phyloP scores from a whole-genome alignment of 2,113 vertebrate species.

The Collichthys lucidus region DNA sequence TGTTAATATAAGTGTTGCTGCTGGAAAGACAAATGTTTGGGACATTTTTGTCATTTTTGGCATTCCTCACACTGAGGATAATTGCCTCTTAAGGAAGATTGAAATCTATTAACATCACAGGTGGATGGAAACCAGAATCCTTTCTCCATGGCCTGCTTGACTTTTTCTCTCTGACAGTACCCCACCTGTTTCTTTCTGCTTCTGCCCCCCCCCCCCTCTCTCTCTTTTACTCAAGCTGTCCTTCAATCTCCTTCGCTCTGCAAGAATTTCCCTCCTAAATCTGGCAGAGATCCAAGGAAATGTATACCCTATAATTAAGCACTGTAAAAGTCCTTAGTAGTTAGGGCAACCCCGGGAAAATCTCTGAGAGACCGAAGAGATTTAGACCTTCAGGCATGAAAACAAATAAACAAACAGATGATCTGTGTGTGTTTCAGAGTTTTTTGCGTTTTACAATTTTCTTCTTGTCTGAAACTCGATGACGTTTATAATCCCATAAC shows the following conservation, averaged over 20 bases:
- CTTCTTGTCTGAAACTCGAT: not conserved
- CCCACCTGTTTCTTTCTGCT: constrained; percentile 19
- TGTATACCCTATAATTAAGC: constrained; percentile 83
- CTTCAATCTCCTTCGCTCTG: constrained; percentile 13
- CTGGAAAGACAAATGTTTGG: constrained; percentile 8
- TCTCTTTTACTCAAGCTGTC: constrained; percentile 15
- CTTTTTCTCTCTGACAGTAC: constrained; percentile 15
- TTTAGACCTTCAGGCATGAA: constrained; percentile 24
- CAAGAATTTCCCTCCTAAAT: constrained; percentile 51
- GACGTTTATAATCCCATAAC: not conserved
- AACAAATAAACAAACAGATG: constrained; percentile 41
- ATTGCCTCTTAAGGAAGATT: constrained; percentile 71
- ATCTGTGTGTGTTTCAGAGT: not conserved
- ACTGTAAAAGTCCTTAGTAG: constrained; percentile 64
- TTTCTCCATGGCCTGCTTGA: constrained; percentile 34
- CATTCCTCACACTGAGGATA: constrained; percentile 61
- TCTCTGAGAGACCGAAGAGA: constrained; percentile 31
- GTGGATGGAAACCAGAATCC: constrained; percentile 80
- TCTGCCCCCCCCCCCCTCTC: not conserved
- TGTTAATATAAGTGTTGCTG: constrained; percentile 22
- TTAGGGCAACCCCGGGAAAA: constrained; percentile 36
- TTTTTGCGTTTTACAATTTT: not conserved
- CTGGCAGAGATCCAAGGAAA: constrained; percentile 64
- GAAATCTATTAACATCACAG: constrained; percentile 77
- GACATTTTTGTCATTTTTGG: constrained; percentile 56